Evolutionary conservation across 2,113 vertebrate species (phyloP).

Genomic region (Antechinus flavipes): DNA sequence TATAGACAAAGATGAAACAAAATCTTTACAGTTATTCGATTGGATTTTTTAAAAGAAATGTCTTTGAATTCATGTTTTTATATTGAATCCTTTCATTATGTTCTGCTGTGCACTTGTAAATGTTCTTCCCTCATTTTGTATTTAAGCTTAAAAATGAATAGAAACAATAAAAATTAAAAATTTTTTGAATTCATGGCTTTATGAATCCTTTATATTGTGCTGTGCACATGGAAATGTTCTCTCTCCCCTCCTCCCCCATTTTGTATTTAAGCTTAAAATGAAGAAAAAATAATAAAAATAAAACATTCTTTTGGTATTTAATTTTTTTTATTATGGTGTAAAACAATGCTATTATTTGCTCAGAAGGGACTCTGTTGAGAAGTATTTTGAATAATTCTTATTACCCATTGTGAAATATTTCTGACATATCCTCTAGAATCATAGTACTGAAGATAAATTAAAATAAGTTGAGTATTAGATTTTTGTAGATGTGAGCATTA

Average conservation of each 20-base stretch:
- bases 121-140: background rate
- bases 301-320: background rate
- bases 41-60: rapidly evolving
- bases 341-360: background rate
- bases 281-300: background rate
- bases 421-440: background rate
- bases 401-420: background rate
- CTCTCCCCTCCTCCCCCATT: background rate
- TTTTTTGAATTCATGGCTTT: background rate
- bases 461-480: background rate
- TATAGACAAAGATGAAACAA: background rate
- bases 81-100: background rate
- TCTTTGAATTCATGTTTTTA: background rate
- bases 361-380: background rate
- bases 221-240: background rate
- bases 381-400: background rate
- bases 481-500: background rate
- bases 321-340: background rate
- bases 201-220: background rate
- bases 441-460: background rate
- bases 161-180: background rate
- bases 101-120: background rate
- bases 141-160: background rate
- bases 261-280: background rate
- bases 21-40: background rate